Conservation (phyloP, 2,113 vertebrate species). For the Lepidothrix coronata region DNA sequence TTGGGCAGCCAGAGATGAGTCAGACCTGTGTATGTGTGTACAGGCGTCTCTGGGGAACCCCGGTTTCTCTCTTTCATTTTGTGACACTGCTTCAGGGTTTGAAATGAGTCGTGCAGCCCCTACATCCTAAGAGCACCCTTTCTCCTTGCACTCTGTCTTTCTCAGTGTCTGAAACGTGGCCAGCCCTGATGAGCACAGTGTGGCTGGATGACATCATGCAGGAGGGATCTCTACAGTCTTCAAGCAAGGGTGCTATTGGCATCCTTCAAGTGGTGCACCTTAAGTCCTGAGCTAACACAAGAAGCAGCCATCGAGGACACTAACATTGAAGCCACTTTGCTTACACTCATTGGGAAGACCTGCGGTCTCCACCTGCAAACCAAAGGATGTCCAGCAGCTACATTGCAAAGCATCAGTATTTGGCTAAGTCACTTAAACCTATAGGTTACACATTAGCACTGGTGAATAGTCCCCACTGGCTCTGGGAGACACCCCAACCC, state of each 20-base stretch:
- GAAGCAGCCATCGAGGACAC: not conserved
- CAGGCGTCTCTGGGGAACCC: conserved; percentile 5
- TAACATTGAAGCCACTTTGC: not conserved
- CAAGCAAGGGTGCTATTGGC: not conserved
- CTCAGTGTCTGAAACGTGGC: not conserved
- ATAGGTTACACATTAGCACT: not conserved
- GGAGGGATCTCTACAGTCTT: not conserved
- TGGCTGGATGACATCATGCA: not conserved
- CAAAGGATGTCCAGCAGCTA: not conserved
- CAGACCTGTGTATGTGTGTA: not conserved
- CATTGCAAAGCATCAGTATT: not conserved
- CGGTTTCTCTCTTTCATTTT: not conserved
- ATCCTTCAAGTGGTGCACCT: accelerated
- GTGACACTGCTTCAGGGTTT: not conserved
- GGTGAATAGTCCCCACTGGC: not conserved
- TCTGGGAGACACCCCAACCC: not conserved
- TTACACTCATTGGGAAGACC: not conserved
- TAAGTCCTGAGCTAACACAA: not conserved
- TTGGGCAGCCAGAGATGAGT: conserved; percentile 54
- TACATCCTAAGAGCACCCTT: not conserved
- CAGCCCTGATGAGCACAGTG: accelerated
- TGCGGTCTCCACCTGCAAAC: not conserved
- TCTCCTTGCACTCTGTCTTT: not conserved
- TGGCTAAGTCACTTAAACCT: not conserved
- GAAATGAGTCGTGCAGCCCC: accelerated